Evolutionary conservation across 2,888 invertebrate genomes (phyloP), one percentile per base, ranked within the genome.

Genomic region (Eurytoma adleriae): DNA sequence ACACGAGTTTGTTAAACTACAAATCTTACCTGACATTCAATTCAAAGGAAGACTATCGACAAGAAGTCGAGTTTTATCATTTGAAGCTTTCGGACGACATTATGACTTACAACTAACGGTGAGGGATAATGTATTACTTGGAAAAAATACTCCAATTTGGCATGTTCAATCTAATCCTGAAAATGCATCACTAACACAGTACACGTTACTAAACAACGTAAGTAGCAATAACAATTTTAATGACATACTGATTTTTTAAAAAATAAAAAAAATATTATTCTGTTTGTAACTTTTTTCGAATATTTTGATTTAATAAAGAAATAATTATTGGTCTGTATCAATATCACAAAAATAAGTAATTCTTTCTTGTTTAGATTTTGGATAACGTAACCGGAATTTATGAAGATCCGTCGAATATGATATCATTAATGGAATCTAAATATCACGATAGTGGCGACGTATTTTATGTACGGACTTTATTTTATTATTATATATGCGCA

Each of bases 101-200:
- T 82, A 82, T 48, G 48, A 79, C 13, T 52, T 82, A 18, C 50
- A 69, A 20, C 70, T 82, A 52, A 72, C 76, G 24, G 73, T 14
- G 1, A 69, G 79, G n/a, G 82, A 82, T 48, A 24, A 77, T 54
- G 71, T 82, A 20, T 70, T 82, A 54, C n/a, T 82, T 40, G 82
- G 82, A 52, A 79, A 76, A 79, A 76, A 82, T 64, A 82, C 82
- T 1, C 79, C 79, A 30, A 72, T 82, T 64, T 82, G 82, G 82
- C 71, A 69, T 18, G 76, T 61, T n/a, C n/a, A 76, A 64, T 30
- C 76, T 2, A 69, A 72, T 73, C 66, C 75, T 16, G 10, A 3
- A n/a, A 79, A 82, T 66, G 70, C 67, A 24, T 75, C 78, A 1
- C n/a, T 61, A 3, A 62, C 62, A n/a, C 56, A 79, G 12, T 82